Conservation (phyloP, 1,140 invertebrate genomes). For the Pogonomyrmex barbatus region DNA sequence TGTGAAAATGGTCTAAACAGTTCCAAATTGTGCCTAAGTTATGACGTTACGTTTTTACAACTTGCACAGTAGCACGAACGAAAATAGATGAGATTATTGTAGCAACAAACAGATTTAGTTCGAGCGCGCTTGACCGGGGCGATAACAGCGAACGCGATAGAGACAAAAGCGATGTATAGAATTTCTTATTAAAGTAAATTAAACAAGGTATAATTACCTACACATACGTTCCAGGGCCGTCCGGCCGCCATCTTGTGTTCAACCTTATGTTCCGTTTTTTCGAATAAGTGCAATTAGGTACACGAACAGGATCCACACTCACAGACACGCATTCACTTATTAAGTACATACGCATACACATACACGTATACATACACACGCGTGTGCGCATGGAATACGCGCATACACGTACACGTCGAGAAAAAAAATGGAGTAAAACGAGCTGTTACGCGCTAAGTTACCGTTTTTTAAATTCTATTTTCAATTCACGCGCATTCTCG, state of each 20-base stretch:
- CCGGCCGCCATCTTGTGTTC: constrained; percentile 84
- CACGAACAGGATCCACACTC: constrained; percentile 71
- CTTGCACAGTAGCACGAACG: constrained; percentile 73
- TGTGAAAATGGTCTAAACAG: constrained; percentile 83
- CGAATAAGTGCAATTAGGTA: constrained; percentile 87
- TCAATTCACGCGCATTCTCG: constrained; percentile 85
- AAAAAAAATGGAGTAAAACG: constrained; percentile 77
- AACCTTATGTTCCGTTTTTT: constrained; percentile 85
- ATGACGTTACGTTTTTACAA: constrained; percentile 84
- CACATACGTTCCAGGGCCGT: constrained; percentile 81
- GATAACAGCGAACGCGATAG: constrained; percentile 46
- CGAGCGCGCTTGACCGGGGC: constrained; percentile 43
- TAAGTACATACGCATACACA: constrained; percentile 69
- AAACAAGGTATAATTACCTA: constrained; percentile 78
- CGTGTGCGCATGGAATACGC: constrained; percentile 52
- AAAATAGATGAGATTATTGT: constrained; percentile 68
- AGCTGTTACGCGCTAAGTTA: constrained; percentile 85
- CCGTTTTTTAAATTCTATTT: constrained; percentile 86
- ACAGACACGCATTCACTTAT: constrained; percentile 69
- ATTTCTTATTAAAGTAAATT: constrained; percentile 67
- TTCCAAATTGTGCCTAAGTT: constrained; percentile 87
- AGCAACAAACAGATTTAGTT: constrained; percentile 72
- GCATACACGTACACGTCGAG: constrained; percentile 72
- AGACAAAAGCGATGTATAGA: constrained; percentile 56
- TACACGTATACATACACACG: constrained; percentile 61